Evolutionary conservation across 2,797 vertebrate species (phyloP), one percentile per base, ranked within the genome.

Genomic region (Melanotaenia maccullochi): DNA sequence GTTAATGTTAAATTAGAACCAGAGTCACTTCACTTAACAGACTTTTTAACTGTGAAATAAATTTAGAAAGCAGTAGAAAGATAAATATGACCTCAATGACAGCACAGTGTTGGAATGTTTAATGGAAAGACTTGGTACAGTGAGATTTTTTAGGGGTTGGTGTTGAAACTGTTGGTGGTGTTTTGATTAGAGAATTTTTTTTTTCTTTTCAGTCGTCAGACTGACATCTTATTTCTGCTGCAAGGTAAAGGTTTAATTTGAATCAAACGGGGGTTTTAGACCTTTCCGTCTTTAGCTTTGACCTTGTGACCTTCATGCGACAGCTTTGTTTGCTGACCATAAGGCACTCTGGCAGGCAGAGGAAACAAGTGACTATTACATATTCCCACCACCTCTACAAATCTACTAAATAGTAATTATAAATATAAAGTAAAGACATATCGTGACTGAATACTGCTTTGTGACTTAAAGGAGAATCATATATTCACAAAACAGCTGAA

Each of bases 401-500:
- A 73, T 69, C 35, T 52, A 12, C 22, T 5, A 18, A 67, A 64
- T 54, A n/a, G 47, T 32, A 1, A 56, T 30, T 30, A 30, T 47
- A 13, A 62, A 30, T 30, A 59, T 55, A 49, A 63, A 30, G 28
- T 30, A 30, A 71, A 51, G 42, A 57, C 24, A 61, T 32, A n/a
- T 70, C 14, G 38, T 24, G 65, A 9, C n/a, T 42, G 12, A 25
- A 63, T 58, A 42, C n/a, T 73, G 64, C 44, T 42, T 66, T 65
- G 51, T 81, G 58, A 76, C 20, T 80, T 73, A 14, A 81, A 65
- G 73, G 68, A 61, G 25, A 77, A 73, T 54, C 28, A 49, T 71
- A 33, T 56, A 72, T 79, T 65, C 65, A 79, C 55, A 81, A 71
- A 77, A 65, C 74, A 84, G 66, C 65, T 79, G 73, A 76, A 86